Base-by-base conservation (phyloP, 2,113 vertebrate species). In the Butorides virescens region DNA sequence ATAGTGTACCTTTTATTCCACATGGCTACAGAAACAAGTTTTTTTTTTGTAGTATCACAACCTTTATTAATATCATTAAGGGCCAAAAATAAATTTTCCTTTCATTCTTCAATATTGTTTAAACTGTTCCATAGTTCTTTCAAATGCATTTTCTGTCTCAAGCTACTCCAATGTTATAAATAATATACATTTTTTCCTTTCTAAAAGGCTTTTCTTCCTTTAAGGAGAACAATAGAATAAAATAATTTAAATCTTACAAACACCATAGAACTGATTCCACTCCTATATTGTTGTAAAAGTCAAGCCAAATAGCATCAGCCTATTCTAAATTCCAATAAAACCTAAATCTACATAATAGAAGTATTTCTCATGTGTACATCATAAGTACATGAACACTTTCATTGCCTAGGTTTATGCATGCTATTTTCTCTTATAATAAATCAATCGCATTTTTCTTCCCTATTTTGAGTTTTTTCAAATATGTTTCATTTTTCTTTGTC, bases 271-370 rank as follows among this genome's bases (percentile, higher is more conserved):
- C 15, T 29, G 6, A 70, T 93, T 94, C 53, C 8, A 29, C 8
- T 44, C 23, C 5, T 81, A 13, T 12, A 3, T 50, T 73, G 15
- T 50, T 90, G 32, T 49, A 80, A 62, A n/a, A 90, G 44, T 74
- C 47, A 92, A 74, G 36, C 9, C 56, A 84, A 93, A 91, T 23
- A 91, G 1, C 26, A 71, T 46, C 56, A 93, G 10, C 19, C 1
- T 39, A 11, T 88, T 86, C n/a, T 81, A 80, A 88, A 95, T 84
- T 94, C 39, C 59, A 88, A 75, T 93, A 88, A 92, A 92, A 75
- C 10, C 5, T 75, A 75, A 72, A 81, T 86, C 30, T 77, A 39
- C 13, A 8, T 55, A 74, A 70, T 7, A 77, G 62, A 94, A 80
- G 17, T 71, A 44, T 61, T 95, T 74, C 44, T 89, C 27, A 11